Evolutionary conservation across 2,888 invertebrate genomes (phyloP).

Genomic region (Steromphala cineraria): DNA sequence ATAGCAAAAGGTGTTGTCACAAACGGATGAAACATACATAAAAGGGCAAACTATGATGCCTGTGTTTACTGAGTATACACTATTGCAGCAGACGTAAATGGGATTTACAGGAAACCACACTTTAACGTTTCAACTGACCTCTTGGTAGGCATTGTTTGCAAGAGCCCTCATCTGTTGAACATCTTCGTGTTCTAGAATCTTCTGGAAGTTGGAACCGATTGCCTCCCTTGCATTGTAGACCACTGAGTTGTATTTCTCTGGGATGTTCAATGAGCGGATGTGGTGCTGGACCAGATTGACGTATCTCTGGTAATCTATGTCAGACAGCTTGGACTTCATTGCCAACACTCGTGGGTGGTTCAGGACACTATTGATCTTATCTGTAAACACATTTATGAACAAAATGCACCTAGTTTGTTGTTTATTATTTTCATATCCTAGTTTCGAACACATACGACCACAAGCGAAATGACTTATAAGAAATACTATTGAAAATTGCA

Average conservation of each 20-base stretch:
- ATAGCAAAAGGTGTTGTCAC: too few species aligned
- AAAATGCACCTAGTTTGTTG: too few species aligned
- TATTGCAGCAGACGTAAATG: too few species aligned
- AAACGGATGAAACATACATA: too few species aligned
- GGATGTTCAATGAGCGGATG: neutral
- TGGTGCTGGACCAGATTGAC: neutral
- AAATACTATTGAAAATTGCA: too few species aligned
- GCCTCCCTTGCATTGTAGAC: constrained; percentile 1
- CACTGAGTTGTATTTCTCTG: constrained; percentile 5
- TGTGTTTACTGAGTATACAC: too few species aligned
- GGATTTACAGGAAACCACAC: too few species aligned
- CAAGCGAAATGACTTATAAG: too few species aligned
- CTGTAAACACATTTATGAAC: neutral
- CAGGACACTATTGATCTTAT: neutral
- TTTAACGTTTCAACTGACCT: too few species aligned
- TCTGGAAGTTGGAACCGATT: neutral
- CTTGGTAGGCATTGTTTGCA: constrained; percentile 11
- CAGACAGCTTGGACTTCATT: neutral
- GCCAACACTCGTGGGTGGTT: neutral
- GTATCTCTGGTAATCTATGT: neutral
- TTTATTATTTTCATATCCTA: too few species aligned
- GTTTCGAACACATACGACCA: neutral
- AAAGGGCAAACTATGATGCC: too few species aligned
- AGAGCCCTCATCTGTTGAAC: neutral
- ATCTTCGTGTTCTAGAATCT: neutral